A percentile compares a stretch with the other conserved stretches of the same genome.
These are phyloP conservation scores for Callaeas wilsoni DNA, from an alignment of 2,113 vertebrate genomes.

Conservation along the genomic window DNA sequence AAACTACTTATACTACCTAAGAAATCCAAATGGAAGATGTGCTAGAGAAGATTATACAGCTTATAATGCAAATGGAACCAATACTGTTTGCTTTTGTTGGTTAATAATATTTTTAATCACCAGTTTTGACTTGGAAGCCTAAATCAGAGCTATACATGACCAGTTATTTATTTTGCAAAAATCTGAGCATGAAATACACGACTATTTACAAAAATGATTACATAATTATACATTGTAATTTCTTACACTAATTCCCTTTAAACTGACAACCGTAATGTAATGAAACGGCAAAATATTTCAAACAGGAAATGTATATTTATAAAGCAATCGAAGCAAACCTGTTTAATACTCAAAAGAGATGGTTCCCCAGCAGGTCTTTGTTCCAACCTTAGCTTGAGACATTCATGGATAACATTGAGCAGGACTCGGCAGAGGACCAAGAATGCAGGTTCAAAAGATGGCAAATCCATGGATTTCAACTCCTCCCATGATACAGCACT, in stretches of 20 bases:
- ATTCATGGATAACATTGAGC: slow-evolving; percentile 97
- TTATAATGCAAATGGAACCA: neutral
- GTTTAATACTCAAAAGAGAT: slow-evolving; percentile 96
- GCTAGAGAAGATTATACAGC: neutral
- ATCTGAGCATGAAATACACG: neutral
- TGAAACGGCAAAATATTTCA: neutral
- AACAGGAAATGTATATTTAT: neutral
- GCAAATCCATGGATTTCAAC: slow-evolving; percentile 90
- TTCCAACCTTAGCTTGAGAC: slow-evolving; percentile 93
- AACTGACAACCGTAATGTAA: neutral
- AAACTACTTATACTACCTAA: neutral
- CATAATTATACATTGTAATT: neutral
- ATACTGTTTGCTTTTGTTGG: neutral
- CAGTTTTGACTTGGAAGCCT: neutral
- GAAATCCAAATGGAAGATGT: neutral
- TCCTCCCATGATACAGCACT: slow-evolving; percentile 87
- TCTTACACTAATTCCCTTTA: neutral
- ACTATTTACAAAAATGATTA: neutral
- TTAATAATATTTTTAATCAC: neutral
- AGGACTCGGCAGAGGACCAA: slow-evolving; percentile 94
- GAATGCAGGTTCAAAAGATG: slow-evolving; percentile 94
- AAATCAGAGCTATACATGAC: neutral
- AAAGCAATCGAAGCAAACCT: slow-evolving; percentile 74
- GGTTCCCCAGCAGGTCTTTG: slow-evolving; percentile 97
- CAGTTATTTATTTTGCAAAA: neutral